phyloP scores from a whole-genome alignment of 2,888 invertebrate genomes.

The Dendrolimus pini region DNA sequence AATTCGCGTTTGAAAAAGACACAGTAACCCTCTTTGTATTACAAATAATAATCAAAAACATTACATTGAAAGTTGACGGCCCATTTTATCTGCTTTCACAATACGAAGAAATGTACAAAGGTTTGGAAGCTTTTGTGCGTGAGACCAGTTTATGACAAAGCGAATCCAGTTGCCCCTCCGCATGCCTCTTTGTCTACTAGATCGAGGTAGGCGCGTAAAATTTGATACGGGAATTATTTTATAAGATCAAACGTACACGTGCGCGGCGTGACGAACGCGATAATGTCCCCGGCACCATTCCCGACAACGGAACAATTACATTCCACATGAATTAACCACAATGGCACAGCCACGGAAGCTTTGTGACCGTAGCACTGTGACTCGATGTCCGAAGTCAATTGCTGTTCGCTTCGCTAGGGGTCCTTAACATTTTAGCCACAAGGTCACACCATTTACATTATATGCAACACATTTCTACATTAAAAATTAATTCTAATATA shows the following conservation, averaged over 20 bases:
- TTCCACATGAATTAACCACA: constrained; percentile 70
- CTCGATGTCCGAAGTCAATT: constrained; percentile 50
- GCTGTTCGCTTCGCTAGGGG: constrained; percentile 16
- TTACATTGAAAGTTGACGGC: constrained; percentile 45
- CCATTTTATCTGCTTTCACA: constrained; percentile 50
- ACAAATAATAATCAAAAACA: constrained; percentile 26
- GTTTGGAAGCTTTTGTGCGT: constrained; percentile 59
- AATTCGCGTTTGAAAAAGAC: background rate
- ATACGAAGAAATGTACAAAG: constrained; percentile 54
- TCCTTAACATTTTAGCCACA: background rate
- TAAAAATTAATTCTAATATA: too few relatives aligned
- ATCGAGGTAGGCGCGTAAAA: constrained; percentile 74
- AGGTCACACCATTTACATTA: too few relatives aligned
- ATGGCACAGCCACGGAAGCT: constrained; percentile 60
- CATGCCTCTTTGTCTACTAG: constrained; percentile 63
- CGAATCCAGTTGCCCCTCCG: constrained; percentile 57
- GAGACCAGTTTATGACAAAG: constrained; percentile 69
- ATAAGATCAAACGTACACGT: constrained; percentile 73
- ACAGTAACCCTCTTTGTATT: background rate
- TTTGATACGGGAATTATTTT: constrained; percentile 76
- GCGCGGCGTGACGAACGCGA: constrained; percentile 73
- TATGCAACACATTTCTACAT: too few relatives aligned
- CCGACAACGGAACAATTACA: constrained; percentile 64
- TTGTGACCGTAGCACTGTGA: constrained; percentile 53
- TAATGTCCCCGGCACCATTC: constrained; percentile 56